Percentiles rank a stretch among this genome's conserved stretches.
Evolutionary conservation across 2,797 vertebrate species (phyloP).

Genomic region (Spea hammondii): DNA sequence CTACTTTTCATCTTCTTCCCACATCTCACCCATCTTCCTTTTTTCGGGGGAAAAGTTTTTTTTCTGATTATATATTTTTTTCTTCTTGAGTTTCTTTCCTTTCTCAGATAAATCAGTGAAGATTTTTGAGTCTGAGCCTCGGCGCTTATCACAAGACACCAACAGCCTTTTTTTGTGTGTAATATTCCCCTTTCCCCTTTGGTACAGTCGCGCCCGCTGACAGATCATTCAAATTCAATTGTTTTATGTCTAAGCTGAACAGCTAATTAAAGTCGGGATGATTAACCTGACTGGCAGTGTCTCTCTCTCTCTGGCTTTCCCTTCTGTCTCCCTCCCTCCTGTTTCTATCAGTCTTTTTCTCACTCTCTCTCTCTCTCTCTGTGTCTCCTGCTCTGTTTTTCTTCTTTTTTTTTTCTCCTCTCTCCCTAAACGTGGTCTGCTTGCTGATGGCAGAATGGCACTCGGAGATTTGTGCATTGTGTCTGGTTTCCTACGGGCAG

Average conservation of each 20-base stretch:
- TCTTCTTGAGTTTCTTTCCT: slow-evolving; percentile 72
- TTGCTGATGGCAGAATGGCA: slow-evolving; percentile 94
- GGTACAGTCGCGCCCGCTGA: slow-evolving; percentile 80
- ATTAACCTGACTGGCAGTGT: slow-evolving; percentile 95
- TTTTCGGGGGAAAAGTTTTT: too few relatives aligned
- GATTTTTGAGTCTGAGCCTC: slow-evolving; percentile 67
- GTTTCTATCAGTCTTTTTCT: slow-evolving; percentile 63
- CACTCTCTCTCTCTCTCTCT: slow-evolving; percentile 62
- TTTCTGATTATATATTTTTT: slow-evolving; percentile 57
- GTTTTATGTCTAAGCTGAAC: slow-evolving; percentile 87
- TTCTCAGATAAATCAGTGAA: slow-evolving; percentile 53
- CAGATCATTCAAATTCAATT: slow-evolving; percentile 87
- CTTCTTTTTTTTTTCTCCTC: slow-evolving; percentile 59
- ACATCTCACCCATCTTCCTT: too few relatives aligned
- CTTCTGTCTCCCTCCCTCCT: slow-evolving; percentile 60
- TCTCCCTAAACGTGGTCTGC: slow-evolving; percentile 84
- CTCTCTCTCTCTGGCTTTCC: slow-evolving; percentile 66
- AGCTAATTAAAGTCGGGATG: slow-evolving; percentile 95
- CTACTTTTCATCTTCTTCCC: background rate
- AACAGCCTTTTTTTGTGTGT: slow-evolving; percentile 69
- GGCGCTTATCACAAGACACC: slow-evolving; percentile 75
- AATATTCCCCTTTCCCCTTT: slow-evolving; percentile 79
- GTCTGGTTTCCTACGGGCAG: slow-evolving; percentile 98
- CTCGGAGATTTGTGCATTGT: slow-evolving; percentile 96
- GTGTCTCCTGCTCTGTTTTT: slow-evolving; percentile 59